Base-by-base conservation (phyloP, 2,113 vertebrate genomes). In the Canis aureus region DNA sequence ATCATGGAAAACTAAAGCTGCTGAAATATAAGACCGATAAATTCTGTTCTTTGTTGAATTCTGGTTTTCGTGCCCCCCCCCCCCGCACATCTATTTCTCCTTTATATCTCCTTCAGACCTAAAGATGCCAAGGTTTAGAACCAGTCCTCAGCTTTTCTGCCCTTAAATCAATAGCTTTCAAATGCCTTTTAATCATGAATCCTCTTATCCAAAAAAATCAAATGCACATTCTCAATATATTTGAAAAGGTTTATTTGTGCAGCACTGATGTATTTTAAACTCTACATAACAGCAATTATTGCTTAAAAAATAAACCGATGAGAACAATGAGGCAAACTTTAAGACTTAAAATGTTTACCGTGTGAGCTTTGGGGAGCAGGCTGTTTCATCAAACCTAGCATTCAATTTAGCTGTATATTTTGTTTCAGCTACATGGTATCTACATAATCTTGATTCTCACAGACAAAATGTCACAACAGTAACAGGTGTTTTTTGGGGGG, bases 11-110 rank as follows among this genome's bases (percentile, higher is more conserved):
- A 88, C 27, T 62, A 86, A 84, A 92, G 38, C 51, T 82, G 35
- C 49, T 84, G 23, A 66, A 51, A 95, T 27, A 29, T 53, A 60
- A 86, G 53, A 78, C 8, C 6, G 20, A 49, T 53, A 53, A 57
- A n/a, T 74, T 85, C 25, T 67, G 29, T 55, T 60, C 19, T 78
- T n/a, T 49, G 57, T 22, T 88, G 55, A 60, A 15, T 12, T 69
- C 20, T 87, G 64, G 5, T 64, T 23, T 62, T 53, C 3, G 0
- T 11, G 25, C 13, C 11, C 71, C 6, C 7, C 0, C 1, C 1
- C 0, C 32, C 29, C 27, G 25, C 13, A 8, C 74, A 27, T 35
- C 27, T 17, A 2, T 1, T 22, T 57, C 13, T 23, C n/a, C 17
- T 5, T 25, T 49, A 19, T n/a, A 16, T 53, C 9, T 78, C 67